Evolutionary conservation across 2,113 vertebrate species (phyloP).

Genomic region (Myanophis thanlyinensis): DNA sequence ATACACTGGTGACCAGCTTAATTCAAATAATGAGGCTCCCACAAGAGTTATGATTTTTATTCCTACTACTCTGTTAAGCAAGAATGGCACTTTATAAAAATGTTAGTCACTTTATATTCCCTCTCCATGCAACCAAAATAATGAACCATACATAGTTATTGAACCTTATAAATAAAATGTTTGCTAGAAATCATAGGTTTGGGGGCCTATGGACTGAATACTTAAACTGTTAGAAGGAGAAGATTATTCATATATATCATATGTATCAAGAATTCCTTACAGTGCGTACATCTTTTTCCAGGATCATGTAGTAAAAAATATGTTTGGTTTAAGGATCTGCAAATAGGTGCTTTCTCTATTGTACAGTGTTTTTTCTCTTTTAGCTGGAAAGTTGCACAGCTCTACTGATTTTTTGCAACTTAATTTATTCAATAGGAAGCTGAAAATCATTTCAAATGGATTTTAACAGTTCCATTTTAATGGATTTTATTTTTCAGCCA

Average conservation of each 20-base stretch:
- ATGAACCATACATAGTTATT: slow-evolving; percentile 17
- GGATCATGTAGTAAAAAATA: background rate
- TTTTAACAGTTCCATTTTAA: background rate
- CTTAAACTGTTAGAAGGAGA: background rate
- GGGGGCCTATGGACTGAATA: background rate
- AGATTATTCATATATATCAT: background rate
- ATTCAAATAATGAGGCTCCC: background rate
- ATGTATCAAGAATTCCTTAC: background rate
- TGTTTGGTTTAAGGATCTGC: background rate
- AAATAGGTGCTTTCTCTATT: background rate
- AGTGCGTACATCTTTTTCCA: background rate
- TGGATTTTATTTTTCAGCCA: background rate
- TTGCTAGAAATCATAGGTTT: slow-evolving; percentile 30
- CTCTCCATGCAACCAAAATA: slow-evolving; percentile 23
- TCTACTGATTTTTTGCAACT: background rate
- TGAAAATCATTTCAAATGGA: slow-evolving; percentile 44
- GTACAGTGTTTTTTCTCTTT: background rate
- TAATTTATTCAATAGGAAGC: slow-evolving; percentile 28
- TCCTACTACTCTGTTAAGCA: slow-evolving; percentile 25
- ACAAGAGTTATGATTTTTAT: slow-evolving; percentile 24
- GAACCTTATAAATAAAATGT: slow-evolving; percentile 24
- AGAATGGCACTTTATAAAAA: slow-evolving; percentile 25
- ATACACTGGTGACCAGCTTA: background rate
- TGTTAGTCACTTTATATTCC: slow-evolving; percentile 27
- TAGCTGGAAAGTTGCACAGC: background rate